phyloP scores from a whole-genome alignment of 2,888 invertebrate species.

The Sarcophaga subvicina region DNA sequence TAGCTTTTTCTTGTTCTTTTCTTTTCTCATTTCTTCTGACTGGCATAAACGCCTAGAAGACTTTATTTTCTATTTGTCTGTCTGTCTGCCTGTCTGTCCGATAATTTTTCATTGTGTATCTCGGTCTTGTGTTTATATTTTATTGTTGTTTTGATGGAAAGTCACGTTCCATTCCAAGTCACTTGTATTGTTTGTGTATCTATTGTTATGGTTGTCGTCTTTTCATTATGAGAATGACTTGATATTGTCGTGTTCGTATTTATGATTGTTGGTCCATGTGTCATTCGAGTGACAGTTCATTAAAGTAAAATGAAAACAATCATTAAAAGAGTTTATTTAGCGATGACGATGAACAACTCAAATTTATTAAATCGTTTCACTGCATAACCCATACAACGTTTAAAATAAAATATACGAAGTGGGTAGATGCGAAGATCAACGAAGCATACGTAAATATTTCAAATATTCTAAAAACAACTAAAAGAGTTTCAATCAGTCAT shows the following conservation, averaged over 20 bases:
- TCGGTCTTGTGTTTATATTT: constrained; percentile 17
- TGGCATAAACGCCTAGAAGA: constrained; percentile 67
- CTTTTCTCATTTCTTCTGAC: constrained; percentile 51
- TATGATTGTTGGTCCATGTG: constrained; percentile 58
- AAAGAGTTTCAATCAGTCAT: too few species aligned
- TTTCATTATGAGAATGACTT: constrained; percentile 56
- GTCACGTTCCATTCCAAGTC: constrained; percentile 62
- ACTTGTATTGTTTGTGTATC: constrained; percentile 53
- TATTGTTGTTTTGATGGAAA: constrained; percentile 66
- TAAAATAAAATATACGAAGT: too few species aligned
- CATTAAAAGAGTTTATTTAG: constrained; percentile 50
- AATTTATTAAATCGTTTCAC: constrained; percentile 32
- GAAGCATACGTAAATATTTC: too few species aligned
- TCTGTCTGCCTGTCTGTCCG: constrained; percentile 8
- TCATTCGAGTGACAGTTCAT: constrained; percentile 63
- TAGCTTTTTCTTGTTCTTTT: background rate
- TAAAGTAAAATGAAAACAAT: constrained; percentile 62
- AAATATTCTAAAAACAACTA: too few species aligned
- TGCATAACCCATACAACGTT: too few species aligned
- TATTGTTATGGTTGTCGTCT: constrained; percentile 64
- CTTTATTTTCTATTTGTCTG: constrained; percentile 43
- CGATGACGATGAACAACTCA: constrained; percentile 8
- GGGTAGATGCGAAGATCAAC: too few species aligned
- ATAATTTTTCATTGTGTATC: constrained; percentile 25
- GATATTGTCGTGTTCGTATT: constrained; percentile 56